phyloP scores from a whole-genome alignment of 2,113 vertebrate species.

The Lagopus muta region DNA sequence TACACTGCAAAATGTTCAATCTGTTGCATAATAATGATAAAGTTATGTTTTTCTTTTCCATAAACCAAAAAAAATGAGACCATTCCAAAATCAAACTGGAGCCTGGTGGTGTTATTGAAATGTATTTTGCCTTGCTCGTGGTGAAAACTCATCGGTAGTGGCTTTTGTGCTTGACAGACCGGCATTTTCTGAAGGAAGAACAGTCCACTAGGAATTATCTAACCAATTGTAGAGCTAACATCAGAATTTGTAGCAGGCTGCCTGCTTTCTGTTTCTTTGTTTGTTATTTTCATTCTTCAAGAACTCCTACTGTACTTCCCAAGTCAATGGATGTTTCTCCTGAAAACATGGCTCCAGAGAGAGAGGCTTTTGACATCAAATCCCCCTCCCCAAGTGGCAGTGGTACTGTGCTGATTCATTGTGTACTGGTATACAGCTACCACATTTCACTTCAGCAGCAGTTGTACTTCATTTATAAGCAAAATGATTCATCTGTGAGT shows the following conservation, averaged over 20 bases:
- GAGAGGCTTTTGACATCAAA: constrained; percentile 33
- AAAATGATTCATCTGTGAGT: constrained; percentile 40
- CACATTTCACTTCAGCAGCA: constrained; percentile 22
- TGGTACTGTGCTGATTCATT: constrained; percentile 4
- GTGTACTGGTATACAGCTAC: constrained; percentile 46
- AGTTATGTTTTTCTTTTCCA: not conserved
- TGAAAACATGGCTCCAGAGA: constrained; percentile 34
- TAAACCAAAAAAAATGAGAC: constrained; percentile 7
- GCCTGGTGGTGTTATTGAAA: constrained; percentile 9
- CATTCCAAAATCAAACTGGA: constrained; percentile 14
- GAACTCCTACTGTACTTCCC: constrained; percentile 3
- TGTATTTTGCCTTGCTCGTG: not conserved
- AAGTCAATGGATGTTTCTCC: constrained; percentile 14
- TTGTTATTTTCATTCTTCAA: not conserved
- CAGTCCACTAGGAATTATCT: constrained; percentile 5
- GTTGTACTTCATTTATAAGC: constrained; percentile 41
- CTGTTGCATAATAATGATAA: not conserved
- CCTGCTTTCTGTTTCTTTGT: not conserved
- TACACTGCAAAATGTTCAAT: not conserved
- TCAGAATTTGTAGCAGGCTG: not conserved
- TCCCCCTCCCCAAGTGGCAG: constrained; percentile 1
- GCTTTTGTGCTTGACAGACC: constrained; percentile 38
- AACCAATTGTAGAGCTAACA: not conserved
- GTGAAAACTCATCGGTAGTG: constrained; percentile 25
- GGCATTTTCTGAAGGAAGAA: constrained; percentile 43